A percentile compares a stretch with the other conserved stretches of the same genome.
phyloP scores from a whole-genome alignment of 2,888 invertebrate genomes.

The Xestoiulus laeticollis region DNA sequence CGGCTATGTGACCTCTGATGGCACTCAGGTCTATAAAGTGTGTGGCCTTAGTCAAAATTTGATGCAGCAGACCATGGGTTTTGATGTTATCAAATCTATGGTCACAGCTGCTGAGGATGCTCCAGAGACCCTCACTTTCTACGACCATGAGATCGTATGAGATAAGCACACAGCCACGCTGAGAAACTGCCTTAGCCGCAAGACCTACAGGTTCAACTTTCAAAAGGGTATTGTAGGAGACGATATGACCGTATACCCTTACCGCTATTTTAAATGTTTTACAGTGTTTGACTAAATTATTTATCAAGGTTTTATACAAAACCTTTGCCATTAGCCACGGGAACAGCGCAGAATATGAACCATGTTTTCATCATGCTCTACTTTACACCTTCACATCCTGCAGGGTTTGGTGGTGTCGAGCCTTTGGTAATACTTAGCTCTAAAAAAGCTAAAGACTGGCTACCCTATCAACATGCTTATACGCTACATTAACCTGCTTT shows the following conservation, averaged over 20 bases:
- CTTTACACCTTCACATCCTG: background rate
- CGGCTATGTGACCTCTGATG: conserved; percentile 57
- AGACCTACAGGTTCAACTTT: conserved; percentile 4
- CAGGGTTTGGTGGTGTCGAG: background rate
- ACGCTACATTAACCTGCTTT: background rate
- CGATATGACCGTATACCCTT: background rate
- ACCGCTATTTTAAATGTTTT: background rate
- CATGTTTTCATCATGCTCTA: background rate
- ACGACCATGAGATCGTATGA: background rate
- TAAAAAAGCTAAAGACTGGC: background rate
- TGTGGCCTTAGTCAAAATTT: conserved; percentile 59
- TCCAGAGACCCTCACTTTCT: background rate
- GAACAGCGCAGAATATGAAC: background rate
- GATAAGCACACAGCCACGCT: background rate
- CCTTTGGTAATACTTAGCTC: background rate
- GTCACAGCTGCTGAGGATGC: conserved; percentile 34
- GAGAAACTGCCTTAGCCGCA: background rate
- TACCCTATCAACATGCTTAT: background rate
- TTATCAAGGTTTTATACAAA: background rate
- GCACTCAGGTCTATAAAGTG: conserved; percentile 58
- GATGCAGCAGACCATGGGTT: conserved; percentile 56
- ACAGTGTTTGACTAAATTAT: background rate
- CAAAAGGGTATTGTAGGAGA: background rate
- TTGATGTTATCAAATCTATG: conserved; percentile 56
- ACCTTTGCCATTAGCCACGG: background rate